phyloP scores from a whole-genome alignment of 2,113 vertebrate genomes.

The Sander vitreus region DNA sequence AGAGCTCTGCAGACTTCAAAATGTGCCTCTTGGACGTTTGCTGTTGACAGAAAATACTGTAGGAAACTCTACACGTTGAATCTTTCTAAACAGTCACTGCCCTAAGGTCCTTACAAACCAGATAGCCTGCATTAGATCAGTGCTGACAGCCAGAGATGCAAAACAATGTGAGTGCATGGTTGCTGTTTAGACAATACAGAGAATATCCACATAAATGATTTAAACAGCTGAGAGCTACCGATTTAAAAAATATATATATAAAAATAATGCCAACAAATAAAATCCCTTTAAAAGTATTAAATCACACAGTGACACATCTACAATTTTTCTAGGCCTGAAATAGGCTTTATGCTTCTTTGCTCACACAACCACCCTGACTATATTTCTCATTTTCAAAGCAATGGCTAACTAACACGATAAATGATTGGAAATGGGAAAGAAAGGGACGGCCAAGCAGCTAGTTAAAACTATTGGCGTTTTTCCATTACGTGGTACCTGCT shows the following conservation, averaged over 20 bases:
- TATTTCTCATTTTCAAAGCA: neutral
- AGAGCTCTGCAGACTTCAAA: neutral
- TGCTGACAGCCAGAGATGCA: neutral
- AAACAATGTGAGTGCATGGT: neutral
- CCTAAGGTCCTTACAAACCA: neutral
- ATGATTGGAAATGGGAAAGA: neutral
- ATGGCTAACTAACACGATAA: neutral
- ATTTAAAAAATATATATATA: no score
- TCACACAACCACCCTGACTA: neutral
- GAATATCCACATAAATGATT: neutral
- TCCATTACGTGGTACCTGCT: no score
- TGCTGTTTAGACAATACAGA: neutral
- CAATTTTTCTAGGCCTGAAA: neutral
- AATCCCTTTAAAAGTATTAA: neutral
- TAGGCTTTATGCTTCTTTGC: neutral
- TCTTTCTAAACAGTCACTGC: neutral
- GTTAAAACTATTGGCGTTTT: neutral
- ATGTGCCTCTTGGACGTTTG: neutral
- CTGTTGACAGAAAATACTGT: slow-evolving; percentile 9
- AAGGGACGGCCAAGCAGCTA: neutral
- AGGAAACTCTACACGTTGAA: neutral
- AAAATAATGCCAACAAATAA: neutral
- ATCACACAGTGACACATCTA: neutral
- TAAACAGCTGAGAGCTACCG: neutral
- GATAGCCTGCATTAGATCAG: slow-evolving; percentile 12